phyloP scores from a whole-genome alignment of 2,888 invertebrate species.

The Epinotia brunnichana region DNA sequence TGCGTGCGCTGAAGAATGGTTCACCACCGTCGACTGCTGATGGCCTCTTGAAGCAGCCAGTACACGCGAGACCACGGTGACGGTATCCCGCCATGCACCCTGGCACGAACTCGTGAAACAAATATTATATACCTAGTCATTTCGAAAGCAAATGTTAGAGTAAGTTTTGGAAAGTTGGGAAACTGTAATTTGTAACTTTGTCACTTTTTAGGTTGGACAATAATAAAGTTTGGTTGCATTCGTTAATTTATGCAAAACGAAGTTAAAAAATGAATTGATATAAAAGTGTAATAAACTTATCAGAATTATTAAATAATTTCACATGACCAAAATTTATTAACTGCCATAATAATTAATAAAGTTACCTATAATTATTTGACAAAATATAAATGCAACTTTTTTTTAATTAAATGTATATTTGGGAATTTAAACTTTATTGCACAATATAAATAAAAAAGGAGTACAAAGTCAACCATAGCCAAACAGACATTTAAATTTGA shows the following conservation, averaged over 20 bases:
- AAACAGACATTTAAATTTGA: too few relatives aligned
- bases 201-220: conserved; percentile 13
- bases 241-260: too few relatives aligned
- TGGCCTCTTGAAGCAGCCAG: conserved; percentile 63
- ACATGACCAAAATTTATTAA: too few relatives aligned
- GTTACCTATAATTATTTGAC: too few relatives aligned
- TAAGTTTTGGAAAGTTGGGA: conserved; percentile 36
- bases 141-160: conserved; percentile 32
- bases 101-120: conserved; percentile 55
- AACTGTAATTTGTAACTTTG: conserved; percentile 34
- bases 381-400: too few relatives aligned
- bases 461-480: too few relatives aligned
- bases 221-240: conserved; percentile 11
- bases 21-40: conserved; percentile 66
- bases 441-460: too few relatives aligned
- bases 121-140: conserved; percentile 40
- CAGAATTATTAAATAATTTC: too few relatives aligned
- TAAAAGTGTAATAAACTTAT: background rate
- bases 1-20: conserved; percentile 70
- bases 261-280: too few relatives aligned
- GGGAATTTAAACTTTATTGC: too few relatives aligned
- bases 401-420: too few relatives aligned
- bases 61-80: conserved; percentile 71
- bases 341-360: too few relatives aligned
- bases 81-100: conserved; percentile 67